These are phyloP conservation scores for Sesia apiformis DNA, from an alignment of 2,888 invertebrate genomes.

Conservation along the genomic window DNA sequence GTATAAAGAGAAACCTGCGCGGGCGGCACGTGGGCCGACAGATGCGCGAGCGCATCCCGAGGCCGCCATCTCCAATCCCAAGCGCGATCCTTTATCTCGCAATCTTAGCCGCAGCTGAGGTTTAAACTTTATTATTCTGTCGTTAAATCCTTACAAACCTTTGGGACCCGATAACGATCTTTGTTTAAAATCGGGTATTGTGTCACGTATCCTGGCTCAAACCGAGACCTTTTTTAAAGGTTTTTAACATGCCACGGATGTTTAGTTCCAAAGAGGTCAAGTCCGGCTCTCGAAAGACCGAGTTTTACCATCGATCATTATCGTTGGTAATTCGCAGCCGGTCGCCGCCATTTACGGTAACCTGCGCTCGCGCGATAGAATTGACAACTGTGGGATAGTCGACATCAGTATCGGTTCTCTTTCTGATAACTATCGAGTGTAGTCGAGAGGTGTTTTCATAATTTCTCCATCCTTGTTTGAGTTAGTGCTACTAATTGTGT, in stretches of 20 bases:
- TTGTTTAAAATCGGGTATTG: not conserved
- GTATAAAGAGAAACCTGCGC: conserved; percentile 51
- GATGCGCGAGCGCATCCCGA: conserved; percentile 58
- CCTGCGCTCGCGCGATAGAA: conserved; percentile 44
- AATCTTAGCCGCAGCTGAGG: conserved; percentile 49
- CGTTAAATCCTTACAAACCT: conserved; percentile 22
- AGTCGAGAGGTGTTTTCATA: conserved; percentile 41
- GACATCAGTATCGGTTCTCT: conserved; percentile 36
- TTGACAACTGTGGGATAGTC: conserved; percentile 70
- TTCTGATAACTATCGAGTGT: conserved; percentile 50
- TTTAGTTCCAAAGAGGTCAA: conserved; percentile 50
- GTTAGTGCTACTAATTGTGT: conserved; percentile 2
- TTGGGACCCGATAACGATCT: conserved; percentile 7
- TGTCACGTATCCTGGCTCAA: not conserved
- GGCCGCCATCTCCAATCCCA: conserved; percentile 29
- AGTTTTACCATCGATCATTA: conserved; percentile 65
- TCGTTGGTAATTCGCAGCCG: conserved; percentile 40
- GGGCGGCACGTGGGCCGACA: conserved; percentile 69
- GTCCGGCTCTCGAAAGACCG: conserved; percentile 57
- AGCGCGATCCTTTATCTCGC: conserved; percentile 44
- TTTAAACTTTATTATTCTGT: conserved; percentile 51
- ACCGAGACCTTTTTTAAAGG: not conserved
- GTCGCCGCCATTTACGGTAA: conserved; percentile 60
- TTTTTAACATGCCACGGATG: conserved; percentile 2
- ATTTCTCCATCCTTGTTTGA: conserved; percentile 49